Evolutionary conservation across 2,113 vertebrate species (phyloP), one percentile per base, ranked within the genome.

Genomic region (Sisor rabdophorus): DNA sequence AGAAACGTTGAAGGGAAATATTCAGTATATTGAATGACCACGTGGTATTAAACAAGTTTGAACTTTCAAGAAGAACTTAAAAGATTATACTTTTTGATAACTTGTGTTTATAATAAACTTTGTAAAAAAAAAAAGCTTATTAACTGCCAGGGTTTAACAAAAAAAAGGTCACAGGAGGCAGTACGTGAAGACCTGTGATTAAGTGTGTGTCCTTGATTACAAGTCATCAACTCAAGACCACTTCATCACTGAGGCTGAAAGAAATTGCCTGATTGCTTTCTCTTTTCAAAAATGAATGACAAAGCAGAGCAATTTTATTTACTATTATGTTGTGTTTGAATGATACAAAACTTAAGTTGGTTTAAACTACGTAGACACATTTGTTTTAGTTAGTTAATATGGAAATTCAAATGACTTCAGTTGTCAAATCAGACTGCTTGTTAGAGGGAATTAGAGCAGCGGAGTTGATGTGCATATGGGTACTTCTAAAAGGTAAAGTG

Each of bases 151-250:
- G 36, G 12, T 20, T 28, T 48, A 28, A 19, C n/a, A 56, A 13
- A 47, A 16, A n/a, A 28, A 44, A 67, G 63, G 36, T 47, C 28
- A 65, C n/a, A 3, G 16, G 0, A 22, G 30, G 56, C 36, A 67
- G 22, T 68, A 50, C 28, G 24, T 24, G n/a, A 16, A 52, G 30
- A 1, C 12, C 59, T 11, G 17, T 72, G 61, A 79, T 75, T 71
- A 60, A 50, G 22, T 65, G n/a, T 53, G 67, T 61, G 30, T 8
- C 2, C 20, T 26, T 78, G 70, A 74, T 61, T 72, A 28, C 68
- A 36, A 48, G 64, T 74, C 64, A 77, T 77, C 64, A 80, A 22
- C 32, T 26, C 17, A 76, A 20, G 32, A 58, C 15, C 63, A 63
- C 56, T 58, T 68, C 19, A 81, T 73, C 54, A 4, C 24, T 52